phyloP scores from a whole-genome alignment of 2,888 invertebrate species.

The Drosophila monieri region DNA sequence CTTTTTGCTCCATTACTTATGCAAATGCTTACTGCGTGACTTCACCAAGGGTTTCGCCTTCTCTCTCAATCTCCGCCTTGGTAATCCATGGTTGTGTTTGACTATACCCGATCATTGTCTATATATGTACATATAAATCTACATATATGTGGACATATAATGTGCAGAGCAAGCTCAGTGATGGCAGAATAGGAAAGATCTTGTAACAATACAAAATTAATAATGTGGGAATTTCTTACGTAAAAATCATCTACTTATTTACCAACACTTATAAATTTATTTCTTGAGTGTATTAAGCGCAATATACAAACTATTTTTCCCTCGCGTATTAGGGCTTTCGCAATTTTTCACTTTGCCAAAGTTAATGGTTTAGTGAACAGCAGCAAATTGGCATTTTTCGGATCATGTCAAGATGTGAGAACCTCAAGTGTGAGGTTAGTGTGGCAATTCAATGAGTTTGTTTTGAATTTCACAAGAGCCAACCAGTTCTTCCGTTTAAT shows the following conservation, averaged over 20 bases:
- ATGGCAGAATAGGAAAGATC: slow-evolving; percentile 59
- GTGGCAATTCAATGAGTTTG: not conserved
- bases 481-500: not conserved
- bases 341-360: slow-evolving; percentile 51
- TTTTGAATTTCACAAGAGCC: not conserved
- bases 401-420: slow-evolving; percentile 8
- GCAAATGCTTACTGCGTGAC: slow-evolving; percentile 71
- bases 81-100: slow-evolving; percentile 1
- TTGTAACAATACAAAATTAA: slow-evolving; percentile 69
- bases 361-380: slow-evolving; percentile 24
- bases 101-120: slow-evolving; percentile 57
- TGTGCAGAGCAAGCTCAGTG: slow-evolving; percentile 37
- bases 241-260: slow-evolving; percentile 48
- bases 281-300: not conserved
- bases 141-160: slow-evolving; percentile 16
- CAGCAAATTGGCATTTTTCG: slow-evolving; percentile 14
- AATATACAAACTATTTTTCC: not conserved
- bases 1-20: slow-evolving; percentile 56
- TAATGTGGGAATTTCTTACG: slow-evolving; percentile 76
- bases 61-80: not conserved
- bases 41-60: slow-evolving; percentile 41
- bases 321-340: not conserved
- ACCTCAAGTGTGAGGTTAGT: not conserved
- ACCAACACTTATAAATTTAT: slow-evolving; percentile 16
- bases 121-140: not conserved